These are phyloP conservation scores for Delphinus delphis DNA, from an alignment of 2,113 vertebrate genomes.

Conservation along the genomic window DNA sequence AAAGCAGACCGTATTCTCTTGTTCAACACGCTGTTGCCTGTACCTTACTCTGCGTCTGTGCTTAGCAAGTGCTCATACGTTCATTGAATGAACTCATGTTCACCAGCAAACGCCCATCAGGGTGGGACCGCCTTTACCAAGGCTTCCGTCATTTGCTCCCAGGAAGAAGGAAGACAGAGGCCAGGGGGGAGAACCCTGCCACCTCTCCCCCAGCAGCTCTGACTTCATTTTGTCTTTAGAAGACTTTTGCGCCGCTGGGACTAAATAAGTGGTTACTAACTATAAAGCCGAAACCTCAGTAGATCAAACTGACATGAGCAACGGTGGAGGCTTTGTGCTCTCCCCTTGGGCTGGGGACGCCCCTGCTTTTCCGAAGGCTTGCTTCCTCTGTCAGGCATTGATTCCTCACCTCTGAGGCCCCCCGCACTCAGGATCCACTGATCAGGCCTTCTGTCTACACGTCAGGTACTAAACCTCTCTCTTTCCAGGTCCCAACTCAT, in stretches of 20 bases:
- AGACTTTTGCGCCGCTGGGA: neutral
- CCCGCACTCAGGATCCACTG: neutral
- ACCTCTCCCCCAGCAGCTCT: neutral
- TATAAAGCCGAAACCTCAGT: neutral
- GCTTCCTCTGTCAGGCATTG: neutral
- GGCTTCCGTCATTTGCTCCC: neutral
- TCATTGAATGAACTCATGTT: slow-evolving; percentile 5
- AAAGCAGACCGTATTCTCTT: neutral
- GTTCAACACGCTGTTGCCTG: neutral
- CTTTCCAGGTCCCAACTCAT: neutral
- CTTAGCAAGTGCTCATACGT: neutral
- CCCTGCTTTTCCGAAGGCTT: neutral
- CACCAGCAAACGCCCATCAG: neutral
- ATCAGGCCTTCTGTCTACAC: neutral
- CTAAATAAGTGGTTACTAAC: neutral
- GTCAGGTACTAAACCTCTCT: neutral
- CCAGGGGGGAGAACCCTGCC: neutral
- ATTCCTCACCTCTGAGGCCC: neutral
- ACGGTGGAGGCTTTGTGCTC: neutral
- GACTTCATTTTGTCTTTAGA: neutral
- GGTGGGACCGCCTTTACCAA: neutral
- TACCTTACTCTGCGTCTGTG: neutral
- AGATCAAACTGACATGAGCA: neutral
- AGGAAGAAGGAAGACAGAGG: neutral
- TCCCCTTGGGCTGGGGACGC: neutral